Percentiles rank a stretch among this genome's conserved stretches.
These are phyloP conservation scores for Scaeva pyrastri DNA, from an alignment of 2,888 invertebrate species.

Conservation along the genomic window DNA sequence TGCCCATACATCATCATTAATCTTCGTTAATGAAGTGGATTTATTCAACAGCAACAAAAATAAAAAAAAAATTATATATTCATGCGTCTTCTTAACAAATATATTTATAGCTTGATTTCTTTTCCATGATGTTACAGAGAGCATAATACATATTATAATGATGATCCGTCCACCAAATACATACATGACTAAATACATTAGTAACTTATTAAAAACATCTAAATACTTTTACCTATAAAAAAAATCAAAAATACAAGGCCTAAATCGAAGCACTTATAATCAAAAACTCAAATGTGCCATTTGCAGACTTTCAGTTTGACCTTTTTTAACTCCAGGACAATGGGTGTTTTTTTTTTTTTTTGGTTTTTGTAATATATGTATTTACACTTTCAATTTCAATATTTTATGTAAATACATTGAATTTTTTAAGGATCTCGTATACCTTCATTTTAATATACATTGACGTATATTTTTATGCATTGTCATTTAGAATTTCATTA, in stretches of 20 bases:
- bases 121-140: background rate
- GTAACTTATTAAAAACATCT: background rate
- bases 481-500: constrained; percentile 61
- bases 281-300: constrained; percentile 7
- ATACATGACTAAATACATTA: background rate
- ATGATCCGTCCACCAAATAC: background rate
- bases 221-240: background rate
- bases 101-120: constrained; percentile 13
- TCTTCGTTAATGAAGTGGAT: constrained; percentile 23
- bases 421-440: constrained; percentile 2
- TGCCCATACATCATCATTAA: constrained; percentile 33
- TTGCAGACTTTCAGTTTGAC: constrained; percentile 21
- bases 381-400: constrained; percentile 14
- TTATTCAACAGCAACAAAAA: constrained; percentile 32
- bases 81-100: background rate
- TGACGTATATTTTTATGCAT: constrained; percentile 57
- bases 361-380: background rate
- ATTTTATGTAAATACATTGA: background rate
- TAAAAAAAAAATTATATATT: constrained; percentile 5
- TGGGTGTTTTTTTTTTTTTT: background rate
- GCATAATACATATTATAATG: background rate
- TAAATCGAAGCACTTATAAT: background rate
- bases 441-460: constrained; percentile 12
- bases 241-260: background rate
- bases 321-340: too few relatives aligned